phyloP scores from a whole-genome alignment of 2,888 invertebrate genomes.

The Periphyllus acericola region DNA sequence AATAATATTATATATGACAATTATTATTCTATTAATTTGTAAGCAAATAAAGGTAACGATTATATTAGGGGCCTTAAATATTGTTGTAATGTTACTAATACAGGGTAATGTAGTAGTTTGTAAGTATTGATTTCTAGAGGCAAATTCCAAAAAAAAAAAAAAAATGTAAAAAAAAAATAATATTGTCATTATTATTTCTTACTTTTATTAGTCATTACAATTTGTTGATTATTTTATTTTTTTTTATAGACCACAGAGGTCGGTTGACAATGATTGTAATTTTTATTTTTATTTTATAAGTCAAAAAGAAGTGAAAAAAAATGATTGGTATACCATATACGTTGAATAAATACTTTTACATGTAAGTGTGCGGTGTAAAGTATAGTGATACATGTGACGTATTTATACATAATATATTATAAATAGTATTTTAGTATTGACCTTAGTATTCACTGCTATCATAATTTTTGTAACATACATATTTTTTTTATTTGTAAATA shows the following conservation, averaged over 20 bases:
- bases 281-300: not conserved
- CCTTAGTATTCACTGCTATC: conserved; percentile 26
- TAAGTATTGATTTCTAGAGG: not conserved
- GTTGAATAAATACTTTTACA: not conserved
- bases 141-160: not conserved
- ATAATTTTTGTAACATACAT: conserved; percentile 50
- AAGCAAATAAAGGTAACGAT: conserved; percentile 14
- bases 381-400: not conserved
- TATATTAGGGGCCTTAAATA: conserved; percentile 36
- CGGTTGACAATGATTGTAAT: conserved; percentile 1
- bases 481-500: conserved; percentile 54
- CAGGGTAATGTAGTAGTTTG: conserved; percentile 44
- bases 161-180: not conserved
- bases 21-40: conserved; percentile 1
- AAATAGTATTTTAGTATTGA: conserved; percentile 35
- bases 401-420: not conserved
- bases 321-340: not conserved
- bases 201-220: conserved; percentile 12
- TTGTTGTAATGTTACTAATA: conserved; percentile 41
- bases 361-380: not conserved
- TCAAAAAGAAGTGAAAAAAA: conserved; percentile 20
- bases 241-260: conserved; percentile 12
- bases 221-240: conserved; percentile 45
- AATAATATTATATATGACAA: conserved; percentile 11
- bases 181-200: conserved; percentile 14